Conservation (phyloP, 2,797 vertebrate genomes). For the Geotrypetes seraphini region DNA sequence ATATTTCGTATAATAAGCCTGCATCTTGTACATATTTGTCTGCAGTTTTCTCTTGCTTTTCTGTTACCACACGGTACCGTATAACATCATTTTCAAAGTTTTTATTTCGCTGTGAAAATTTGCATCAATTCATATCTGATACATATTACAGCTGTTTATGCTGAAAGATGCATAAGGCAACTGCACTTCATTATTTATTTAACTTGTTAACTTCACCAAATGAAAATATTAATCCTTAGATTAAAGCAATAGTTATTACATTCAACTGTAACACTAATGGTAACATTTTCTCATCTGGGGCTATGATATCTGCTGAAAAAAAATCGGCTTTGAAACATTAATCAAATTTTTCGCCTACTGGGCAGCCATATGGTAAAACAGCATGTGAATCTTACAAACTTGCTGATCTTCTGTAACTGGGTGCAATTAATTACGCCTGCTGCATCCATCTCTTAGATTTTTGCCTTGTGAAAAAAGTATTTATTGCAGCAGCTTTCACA, state of each 20-base stretch:
- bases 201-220: constrained; percentile 35
- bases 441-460: constrained; percentile 93
- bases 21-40: too few species aligned
- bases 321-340: constrained; percentile 93
- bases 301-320: constrained; percentile 90
- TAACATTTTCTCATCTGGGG: constrained; percentile 75
- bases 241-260: constrained; percentile 42
- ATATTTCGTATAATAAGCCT: too few species aligned
- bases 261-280: constrained; percentile 43
- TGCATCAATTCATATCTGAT: too few species aligned
- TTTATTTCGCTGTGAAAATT: too few species aligned
- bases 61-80: too few species aligned
- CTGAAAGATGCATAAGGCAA: too few species aligned
- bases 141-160: too few species aligned
- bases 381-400: constrained; percentile 97
- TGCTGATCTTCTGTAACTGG: constrained; percentile 99
- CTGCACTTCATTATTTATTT: constrained; percentile 42
- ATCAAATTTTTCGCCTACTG: constrained; percentile 99
- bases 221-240: constrained; percentile 54
- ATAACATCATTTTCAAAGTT: too few species aligned
- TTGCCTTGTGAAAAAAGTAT: constrained; percentile 83
- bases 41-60: too few species aligned
- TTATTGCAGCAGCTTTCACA: constrained; percentile 83
- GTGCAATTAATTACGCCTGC: constrained; percentile 99
- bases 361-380: constrained; percentile 99